A percentile compares a stretch with the other conserved stretches of the same genome.
Conservation (phyloP, 2,888 invertebrate genomes). For the Andrena hattorfiana region DNA sequence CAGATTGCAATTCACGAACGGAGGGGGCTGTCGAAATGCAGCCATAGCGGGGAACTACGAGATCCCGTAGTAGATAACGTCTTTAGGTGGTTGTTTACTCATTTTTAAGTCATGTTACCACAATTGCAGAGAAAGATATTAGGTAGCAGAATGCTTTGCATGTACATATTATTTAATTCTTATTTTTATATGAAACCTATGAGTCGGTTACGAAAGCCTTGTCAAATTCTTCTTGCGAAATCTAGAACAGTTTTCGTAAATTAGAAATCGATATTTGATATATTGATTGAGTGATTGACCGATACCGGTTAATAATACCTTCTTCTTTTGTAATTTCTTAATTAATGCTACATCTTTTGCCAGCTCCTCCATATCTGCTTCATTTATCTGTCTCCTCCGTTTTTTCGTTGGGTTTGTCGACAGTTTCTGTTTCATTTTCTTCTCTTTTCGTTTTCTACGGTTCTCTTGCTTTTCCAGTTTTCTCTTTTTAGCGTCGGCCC, state of each 20-base stretch:
- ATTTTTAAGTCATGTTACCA: conserved; percentile 10
- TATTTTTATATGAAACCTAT: neutral
- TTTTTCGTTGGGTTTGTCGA: conserved; percentile 80
- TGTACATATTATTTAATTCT: neutral
- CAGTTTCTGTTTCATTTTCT: conserved; percentile 85
- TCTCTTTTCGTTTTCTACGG: conserved; percentile 88
- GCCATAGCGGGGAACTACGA: neutral
- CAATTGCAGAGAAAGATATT: conserved; percentile 17
- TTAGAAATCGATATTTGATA: neutral
- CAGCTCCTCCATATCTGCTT: conserved; percentile 91
- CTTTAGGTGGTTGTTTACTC: conserved; percentile 22
- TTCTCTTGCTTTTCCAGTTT: conserved; percentile 89
- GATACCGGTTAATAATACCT: conserved; percentile 84
- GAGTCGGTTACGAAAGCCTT: conserved; percentile 81
- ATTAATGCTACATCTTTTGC: conserved; percentile 93
- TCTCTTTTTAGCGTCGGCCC: conserved; percentile 91
- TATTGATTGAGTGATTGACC: neutral
- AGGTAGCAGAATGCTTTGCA: neutral
- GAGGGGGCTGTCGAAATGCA: conserved; percentile 1
- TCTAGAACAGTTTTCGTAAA: conserved; percentile 79
- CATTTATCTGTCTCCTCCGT: conserved; percentile 87
- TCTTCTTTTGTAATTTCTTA: conserved; percentile 94
- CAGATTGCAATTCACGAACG: neutral
- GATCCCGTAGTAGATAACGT: neutral
- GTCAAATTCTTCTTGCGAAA: conserved; percentile 85